Percentiles rank a stretch among this genome's conserved stretches.
Evolutionary conservation across 2,797 vertebrate species (phyloP).

Genomic region (Trachurus trachurus): DNA sequence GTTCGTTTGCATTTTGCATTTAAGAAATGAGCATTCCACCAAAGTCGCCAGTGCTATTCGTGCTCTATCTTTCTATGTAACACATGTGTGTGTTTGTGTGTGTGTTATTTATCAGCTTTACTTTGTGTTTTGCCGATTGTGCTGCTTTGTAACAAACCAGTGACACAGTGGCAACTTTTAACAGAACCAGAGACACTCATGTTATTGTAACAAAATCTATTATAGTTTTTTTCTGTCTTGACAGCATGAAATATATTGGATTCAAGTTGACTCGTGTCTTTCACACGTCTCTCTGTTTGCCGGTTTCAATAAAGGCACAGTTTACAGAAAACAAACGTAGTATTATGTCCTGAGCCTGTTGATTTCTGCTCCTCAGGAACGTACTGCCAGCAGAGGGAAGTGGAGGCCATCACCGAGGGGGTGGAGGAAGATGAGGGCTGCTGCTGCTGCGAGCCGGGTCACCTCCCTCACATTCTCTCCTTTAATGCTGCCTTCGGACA

Average conservation of each 20-base stretch:
- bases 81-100: conserved; percentile 6
- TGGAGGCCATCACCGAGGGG: conserved; percentile 98
- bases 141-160: conserved; percentile 20
- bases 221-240: not conserved
- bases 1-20: not conserved
- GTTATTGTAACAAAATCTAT: not conserved
- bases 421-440: conserved; percentile 99
- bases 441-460: conserved; percentile 98
- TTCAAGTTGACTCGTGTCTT: not conserved
- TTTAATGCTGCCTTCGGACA: conserved; percentile 97
- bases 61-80: conserved; percentile 27
- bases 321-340: not conserved
- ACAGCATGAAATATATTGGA: too few relatives aligned
- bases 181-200: conserved; percentile 13
- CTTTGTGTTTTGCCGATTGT: not conserved
- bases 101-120: conserved; percentile 17
- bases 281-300: too few relatives aligned
- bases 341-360: not conserved
- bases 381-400: conserved; percentile 97
- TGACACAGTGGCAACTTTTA: conserved; percentile 34
- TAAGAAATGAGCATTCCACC: conserved; percentile 4
- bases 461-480: conserved; percentile 95
- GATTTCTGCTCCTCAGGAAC: conserved; percentile 86
- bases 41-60: not conserved
- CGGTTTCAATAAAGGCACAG: not conserved